Percentiles rank a stretch among this genome's conserved stretches.
Conservation (phyloP, 2,113 vertebrate species). For the Elanus axillaris region DNA sequence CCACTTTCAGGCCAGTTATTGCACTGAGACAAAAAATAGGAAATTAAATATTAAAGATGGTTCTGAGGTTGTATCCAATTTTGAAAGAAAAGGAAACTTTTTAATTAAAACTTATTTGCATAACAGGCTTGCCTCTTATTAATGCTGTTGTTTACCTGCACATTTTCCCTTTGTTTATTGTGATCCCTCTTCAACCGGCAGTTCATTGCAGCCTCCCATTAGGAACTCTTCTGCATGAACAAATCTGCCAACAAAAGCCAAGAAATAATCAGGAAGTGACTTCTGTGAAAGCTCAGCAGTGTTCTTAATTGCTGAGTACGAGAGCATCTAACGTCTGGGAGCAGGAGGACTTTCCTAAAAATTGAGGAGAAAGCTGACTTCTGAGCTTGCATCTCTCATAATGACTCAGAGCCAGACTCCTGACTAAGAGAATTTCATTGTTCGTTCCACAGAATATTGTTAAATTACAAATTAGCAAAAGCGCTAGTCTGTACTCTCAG, state of each 20-base stretch:
- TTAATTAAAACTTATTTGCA: neutral
- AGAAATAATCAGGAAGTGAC: neutral
- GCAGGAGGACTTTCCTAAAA: slow-evolving; percentile 3
- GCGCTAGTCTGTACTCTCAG: neutral
- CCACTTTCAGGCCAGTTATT: neutral
- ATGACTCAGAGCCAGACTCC: slow-evolving; percentile 27
- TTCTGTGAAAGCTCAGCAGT: neutral
- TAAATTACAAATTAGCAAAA: slow-evolving; percentile 33
- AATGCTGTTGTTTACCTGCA: neutral
- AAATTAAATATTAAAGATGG: neutral
- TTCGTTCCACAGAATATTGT: slow-evolving; percentile 16
- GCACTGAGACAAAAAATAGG: neutral
- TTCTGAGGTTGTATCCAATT: neutral
- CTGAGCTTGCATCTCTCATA: neutral
- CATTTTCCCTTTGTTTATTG: neutral
- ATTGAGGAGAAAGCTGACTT: neutral
- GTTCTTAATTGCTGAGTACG: neutral
- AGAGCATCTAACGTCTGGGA: neutral
- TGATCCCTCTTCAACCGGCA: neutral
- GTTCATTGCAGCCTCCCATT: neutral
- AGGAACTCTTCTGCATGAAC: neutral
- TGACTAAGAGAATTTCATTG: slow-evolving; percentile 34
- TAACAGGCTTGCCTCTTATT: neutral
- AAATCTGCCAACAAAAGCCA: neutral
- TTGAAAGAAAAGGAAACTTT: neutral